These are phyloP conservation scores for Patagioenas fasciata DNA, from an alignment of 2,113 vertebrate species.

Conservation along the genomic window DNA sequence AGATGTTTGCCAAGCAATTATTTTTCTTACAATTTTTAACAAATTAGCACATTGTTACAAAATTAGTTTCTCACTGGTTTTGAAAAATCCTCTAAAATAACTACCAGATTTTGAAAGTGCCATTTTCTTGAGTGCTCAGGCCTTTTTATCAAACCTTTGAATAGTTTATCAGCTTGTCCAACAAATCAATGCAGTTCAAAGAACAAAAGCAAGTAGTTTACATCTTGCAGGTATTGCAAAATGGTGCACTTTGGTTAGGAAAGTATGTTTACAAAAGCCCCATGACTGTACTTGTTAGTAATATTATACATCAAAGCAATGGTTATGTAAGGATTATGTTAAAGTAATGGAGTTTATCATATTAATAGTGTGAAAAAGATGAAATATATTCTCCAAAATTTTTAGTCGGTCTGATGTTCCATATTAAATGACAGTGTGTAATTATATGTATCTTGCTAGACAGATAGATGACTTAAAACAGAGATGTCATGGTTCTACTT, in stretches of 20 bases:
- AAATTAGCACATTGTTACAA: neutral
- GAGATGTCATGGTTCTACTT: neutral
- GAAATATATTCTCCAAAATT: neutral
- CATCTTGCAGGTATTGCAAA: neutral
- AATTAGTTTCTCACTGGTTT: accelerated
- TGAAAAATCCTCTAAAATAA: neutral
- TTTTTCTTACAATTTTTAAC: neutral
- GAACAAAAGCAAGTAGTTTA: neutral
- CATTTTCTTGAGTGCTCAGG: neutral
- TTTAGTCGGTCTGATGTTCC: neutral
- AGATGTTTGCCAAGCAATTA: neutral
- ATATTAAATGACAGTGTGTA: neutral
- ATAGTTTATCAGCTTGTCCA: neutral
- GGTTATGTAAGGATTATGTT: neutral
- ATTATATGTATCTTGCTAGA: neutral
- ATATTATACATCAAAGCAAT: neutral
- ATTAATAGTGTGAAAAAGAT: neutral
- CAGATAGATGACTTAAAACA: neutral
- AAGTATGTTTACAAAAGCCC: neutral
- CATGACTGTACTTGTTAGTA: neutral
- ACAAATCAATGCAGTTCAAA: constrained; percentile 22
- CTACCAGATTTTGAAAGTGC: neutral
- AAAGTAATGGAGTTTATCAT: neutral
- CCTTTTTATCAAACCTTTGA: neutral
- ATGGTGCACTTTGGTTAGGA: neutral